These are phyloP conservation scores for Drosophila ironensis DNA, from an alignment of 1,140 invertebrate species.

Conservation along the genomic window DNA sequence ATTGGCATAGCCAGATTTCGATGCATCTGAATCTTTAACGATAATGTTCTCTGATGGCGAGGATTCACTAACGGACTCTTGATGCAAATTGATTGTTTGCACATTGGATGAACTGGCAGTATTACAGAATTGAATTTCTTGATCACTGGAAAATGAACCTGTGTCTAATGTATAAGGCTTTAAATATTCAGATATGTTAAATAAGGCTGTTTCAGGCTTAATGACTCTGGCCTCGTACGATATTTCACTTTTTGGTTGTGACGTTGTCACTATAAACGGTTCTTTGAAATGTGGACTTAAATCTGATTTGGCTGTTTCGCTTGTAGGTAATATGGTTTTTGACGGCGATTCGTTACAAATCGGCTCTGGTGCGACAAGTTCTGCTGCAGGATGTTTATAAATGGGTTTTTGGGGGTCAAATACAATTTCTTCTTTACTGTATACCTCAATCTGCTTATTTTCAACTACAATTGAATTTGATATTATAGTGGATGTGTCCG, in stretches of 20 bases:
- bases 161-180: conserved; percentile 56
- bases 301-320: not conserved
- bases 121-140: conserved; percentile 5
- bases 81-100: conserved; percentile 1
- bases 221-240: not conserved
- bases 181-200: conserved; percentile 59
- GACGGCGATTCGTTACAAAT: too few relatives aligned
- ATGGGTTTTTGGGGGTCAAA: too few relatives aligned
- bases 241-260: not conserved
- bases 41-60: conserved; percentile 11
- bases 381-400: too few relatives aligned
- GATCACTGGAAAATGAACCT: conserved; percentile 12
- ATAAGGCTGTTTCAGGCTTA: conserved; percentile 24
- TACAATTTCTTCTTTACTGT: too few relatives aligned
- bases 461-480: too few relatives aligned
- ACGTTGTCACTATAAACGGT: not conserved
- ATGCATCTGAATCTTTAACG: conserved; percentile 6
- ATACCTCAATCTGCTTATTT: too few relatives aligned
- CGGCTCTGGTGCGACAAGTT: too few relatives aligned
- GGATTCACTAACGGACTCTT: not conserved
- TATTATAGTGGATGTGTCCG: too few relatives aligned
- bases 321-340: not conserved
- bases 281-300: not conserved
- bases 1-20: too few relatives aligned
- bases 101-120: conserved; percentile 2